Base-by-base conservation (phyloP, 2,888 invertebrate genomes). In the Apamea monoglypha region DNA sequence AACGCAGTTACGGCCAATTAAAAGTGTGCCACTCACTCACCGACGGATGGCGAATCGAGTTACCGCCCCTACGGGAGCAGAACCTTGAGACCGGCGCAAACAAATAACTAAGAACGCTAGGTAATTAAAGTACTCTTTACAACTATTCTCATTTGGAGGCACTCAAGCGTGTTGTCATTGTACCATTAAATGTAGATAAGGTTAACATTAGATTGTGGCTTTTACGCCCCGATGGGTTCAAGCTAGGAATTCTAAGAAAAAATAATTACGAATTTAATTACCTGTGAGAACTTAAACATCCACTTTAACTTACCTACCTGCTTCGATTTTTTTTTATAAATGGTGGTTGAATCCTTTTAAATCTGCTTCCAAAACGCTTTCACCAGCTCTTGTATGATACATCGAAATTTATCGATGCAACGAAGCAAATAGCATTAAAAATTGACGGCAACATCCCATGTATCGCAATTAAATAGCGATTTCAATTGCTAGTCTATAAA, bases 1-100 rank as follows among this genome's bases (percentile, higher is more conserved):
- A 96, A 96, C 94, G 94, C 94, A 95, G 96, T 96, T 96, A 96
- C 94, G 93, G 95, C 94, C 96, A 96, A 96, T 96, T 97, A 97
- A 96, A 96, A 96, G 96, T 96, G 94, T 95, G 95, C 96, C 94
- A 94, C 94, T 96, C 95, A 93, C 94, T 93, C 94, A 93, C 93
- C 94, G 94, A 93, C 91, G 93, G 92, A 90, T 91, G 87, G 92
- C 90, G 93, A 95, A 96, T 96, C 93, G 92, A 95, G 95, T 96
- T 96, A 96, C 94, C 89, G 91, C 89, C 91, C 90, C 91, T 90
- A 86, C 90, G 91, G 92, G 92, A 92, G 89, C 85, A 88, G 91
- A 93, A 89, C 93, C 94, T 95, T 93, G 94, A 95, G 94, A 93
- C 91, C 86, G 87, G 89, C 90, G 92, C 92, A 93, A 93, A 94